phyloP scores from a whole-genome alignment of 2,113 vertebrate genomes.

The Chaetura pelagica region DNA sequence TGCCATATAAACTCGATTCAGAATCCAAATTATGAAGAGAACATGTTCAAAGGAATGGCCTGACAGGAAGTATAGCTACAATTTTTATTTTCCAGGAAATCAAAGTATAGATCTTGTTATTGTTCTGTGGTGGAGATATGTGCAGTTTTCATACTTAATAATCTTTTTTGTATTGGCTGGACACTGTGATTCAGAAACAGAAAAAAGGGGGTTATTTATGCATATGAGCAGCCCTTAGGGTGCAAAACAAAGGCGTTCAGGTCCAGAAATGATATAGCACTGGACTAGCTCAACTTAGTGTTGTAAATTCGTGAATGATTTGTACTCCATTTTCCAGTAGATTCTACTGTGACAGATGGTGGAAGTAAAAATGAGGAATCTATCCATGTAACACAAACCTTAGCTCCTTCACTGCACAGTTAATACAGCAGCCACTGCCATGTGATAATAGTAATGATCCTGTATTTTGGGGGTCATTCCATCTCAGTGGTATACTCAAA shows the following conservation, averaged over 20 bases:
- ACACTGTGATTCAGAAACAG: not conserved
- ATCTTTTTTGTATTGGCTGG: conserved; percentile 45
- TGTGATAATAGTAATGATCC: not conserved
- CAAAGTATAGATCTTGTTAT: conserved; percentile 76
- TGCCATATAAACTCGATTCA: conserved; percentile 93
- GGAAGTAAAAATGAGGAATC: conserved; percentile 16
- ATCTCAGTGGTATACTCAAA: not conserved
- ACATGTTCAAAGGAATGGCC: conserved; percentile 83
- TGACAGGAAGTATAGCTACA: conserved; percentile 75
- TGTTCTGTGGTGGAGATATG: conserved; percentile 21
- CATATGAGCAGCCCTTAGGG: conserved; percentile 11
- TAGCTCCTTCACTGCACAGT: not conserved
- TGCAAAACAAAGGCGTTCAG: not conserved
- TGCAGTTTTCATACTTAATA: not conserved
- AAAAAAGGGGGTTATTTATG: not conserved
- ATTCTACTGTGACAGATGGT: not conserved
- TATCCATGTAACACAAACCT: not conserved
- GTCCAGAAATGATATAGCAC: conserved; percentile 14
- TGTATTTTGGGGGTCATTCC: not conserved
- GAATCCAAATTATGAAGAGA: conserved; percentile 84
- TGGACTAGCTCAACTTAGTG: conserved; percentile 10
- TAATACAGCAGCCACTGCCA: not conserved
- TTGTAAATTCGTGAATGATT: conserved; percentile 52
- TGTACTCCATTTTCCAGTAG: conserved; percentile 42
- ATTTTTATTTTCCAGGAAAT: conserved; percentile 83